Conservation (phyloP, 2,797 vertebrate genomes). For the Perodicticus potto region DNA sequence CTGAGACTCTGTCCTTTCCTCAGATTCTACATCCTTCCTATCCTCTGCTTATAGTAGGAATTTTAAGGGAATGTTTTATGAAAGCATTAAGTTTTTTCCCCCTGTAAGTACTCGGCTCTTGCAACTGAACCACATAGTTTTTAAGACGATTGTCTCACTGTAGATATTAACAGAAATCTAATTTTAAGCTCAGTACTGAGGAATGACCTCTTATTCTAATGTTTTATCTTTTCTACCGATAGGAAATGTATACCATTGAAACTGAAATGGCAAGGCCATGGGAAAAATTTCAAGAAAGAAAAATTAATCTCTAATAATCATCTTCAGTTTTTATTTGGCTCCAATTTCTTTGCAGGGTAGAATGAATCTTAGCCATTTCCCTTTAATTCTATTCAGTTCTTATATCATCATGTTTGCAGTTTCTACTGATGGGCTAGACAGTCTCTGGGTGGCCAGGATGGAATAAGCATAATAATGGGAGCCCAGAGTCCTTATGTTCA, state of each 20-base stretch:
- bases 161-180: constrained; percentile 59
- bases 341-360: neutral
- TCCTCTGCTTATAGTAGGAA: neutral
- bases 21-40: neutral
- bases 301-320: constrained; percentile 17
- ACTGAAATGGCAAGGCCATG: neutral
- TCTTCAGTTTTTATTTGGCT: constrained; percentile 23
- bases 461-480: neutral
- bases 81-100: neutral
- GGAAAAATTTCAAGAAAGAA: constrained; percentile 45
- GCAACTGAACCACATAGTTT: constrained; percentile 14
- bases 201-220: constrained; percentile 57
- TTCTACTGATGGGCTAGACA: neutral
- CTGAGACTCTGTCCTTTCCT: neutral
- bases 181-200: constrained; percentile 50
- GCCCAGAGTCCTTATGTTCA: neutral
- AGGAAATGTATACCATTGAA: constrained; percentile 59
- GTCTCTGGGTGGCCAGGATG: neutral
- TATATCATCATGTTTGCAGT: neutral
- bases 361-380: constrained; percentile 31
- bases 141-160: constrained; percentile 33
- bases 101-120: neutral
- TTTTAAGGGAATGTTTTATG: neutral
- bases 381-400: constrained; percentile 36
- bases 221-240: neutral